Evolutionary conservation across 2,797 vertebrate genomes (phyloP).

Genomic region (Amphiprion clarkii): DNA sequence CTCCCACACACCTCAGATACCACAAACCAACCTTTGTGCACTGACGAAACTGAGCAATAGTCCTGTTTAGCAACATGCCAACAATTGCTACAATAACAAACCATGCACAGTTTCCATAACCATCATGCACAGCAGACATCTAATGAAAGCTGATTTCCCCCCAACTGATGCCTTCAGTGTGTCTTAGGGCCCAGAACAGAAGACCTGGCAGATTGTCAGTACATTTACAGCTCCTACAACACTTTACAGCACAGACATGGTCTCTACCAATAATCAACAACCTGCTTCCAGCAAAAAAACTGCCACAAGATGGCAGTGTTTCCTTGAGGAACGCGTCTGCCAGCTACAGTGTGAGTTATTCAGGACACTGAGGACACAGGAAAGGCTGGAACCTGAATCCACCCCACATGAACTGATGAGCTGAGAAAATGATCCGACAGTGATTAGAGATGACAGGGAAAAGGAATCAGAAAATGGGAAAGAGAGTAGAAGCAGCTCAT

Average conservation of each 20-base stretch:
- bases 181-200: slow-evolving; percentile 15
- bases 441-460: slow-evolving; percentile 42
- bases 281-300: slow-evolving; percentile 4
- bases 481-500: neutral
- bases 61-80: too few species aligned
- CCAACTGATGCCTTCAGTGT: neutral
- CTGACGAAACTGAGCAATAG: neutral
- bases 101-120: neutral
- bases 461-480: slow-evolving; percentile 1
- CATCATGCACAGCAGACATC: neutral
- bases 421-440: slow-evolving; percentile 33
- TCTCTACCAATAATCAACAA: neutral
- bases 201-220: slow-evolving; percentile 8
- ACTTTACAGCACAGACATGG: neutral
- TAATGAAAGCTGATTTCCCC: neutral
- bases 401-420: slow-evolving; percentile 39
- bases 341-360: slow-evolving; percentile 8
- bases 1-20: neutral
- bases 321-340: slow-evolving; percentile 26
- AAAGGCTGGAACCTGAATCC: slow-evolving; percentile 32
- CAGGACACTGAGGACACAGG: slow-evolving; percentile 19
- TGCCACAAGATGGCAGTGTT: slow-evolving; percentile 79
- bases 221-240: slow-evolving; percentile 27
- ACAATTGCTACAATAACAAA: too few species aligned
- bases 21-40: neutral